Conservation (phyloP, 2,888 invertebrate species). For the Cantharis flavilabris region DNA sequence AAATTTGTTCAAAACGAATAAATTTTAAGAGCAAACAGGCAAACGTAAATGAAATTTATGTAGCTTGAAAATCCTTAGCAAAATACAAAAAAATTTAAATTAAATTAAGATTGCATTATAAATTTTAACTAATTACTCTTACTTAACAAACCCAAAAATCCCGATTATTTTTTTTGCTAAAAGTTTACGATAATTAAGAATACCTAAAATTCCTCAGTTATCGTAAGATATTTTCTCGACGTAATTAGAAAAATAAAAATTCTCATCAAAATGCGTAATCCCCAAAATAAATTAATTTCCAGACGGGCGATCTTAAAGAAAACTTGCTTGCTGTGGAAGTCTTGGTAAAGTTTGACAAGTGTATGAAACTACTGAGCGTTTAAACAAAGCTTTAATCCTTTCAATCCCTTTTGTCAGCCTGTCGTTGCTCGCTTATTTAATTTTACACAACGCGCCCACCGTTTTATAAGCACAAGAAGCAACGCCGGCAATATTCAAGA, state of each 20-base stretch:
- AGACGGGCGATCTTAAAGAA: conserved; percentile 21
- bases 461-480: conserved; percentile 11
- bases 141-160: not conserved
- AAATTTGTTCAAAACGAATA: not conserved
- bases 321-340: conserved; percentile 26
- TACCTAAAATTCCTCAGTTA: not conserved
- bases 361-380: conserved; percentile 41
- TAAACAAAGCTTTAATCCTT: conserved; percentile 42
- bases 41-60: not conserved
- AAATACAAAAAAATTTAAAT: not conserved
- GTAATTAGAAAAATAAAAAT: conserved; percentile 9
- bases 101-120: not conserved
- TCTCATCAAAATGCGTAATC: conserved; percentile 16
- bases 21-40: not conserved
- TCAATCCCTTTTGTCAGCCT: conserved; percentile 38
- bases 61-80: not conserved
- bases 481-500: conserved; percentile 16
- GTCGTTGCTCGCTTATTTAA: conserved; percentile 38
- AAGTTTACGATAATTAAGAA: not conserved
- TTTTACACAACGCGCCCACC: conserved; percentile 31
- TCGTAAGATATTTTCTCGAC: not conserved
- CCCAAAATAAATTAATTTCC: conserved; percentile 28
- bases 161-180: not conserved
- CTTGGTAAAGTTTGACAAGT: conserved; percentile 39
- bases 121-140: not conserved